Conservation (phyloP, 2,888 invertebrate species). For the Hecatera dysodea region DNA sequence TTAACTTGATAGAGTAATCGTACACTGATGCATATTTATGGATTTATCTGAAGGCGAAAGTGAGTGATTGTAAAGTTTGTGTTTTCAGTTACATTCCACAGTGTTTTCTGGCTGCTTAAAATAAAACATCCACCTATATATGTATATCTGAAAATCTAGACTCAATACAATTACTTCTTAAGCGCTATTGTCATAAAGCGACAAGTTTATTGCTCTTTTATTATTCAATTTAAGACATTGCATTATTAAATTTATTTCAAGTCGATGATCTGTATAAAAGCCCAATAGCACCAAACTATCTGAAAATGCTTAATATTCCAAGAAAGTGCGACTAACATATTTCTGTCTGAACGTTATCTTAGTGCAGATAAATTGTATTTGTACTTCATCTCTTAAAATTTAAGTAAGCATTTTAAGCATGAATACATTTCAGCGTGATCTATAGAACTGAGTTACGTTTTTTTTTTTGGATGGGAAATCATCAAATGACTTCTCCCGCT, state of each 20-base stretch:
- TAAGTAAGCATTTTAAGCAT: constrained; percentile 20
- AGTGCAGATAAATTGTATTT: constrained; percentile 22
- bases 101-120: too few species aligned
- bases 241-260: constrained; percentile 10
- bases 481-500: too few species aligned
- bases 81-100: too few species aligned
- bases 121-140: too few species aligned
- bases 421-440: constrained; percentile 9
- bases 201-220: constrained; percentile 19
- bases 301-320: constrained; percentile 34
- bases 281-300: neutral
- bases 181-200: neutral
- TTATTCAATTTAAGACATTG: constrained; percentile 35
- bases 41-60: neutral
- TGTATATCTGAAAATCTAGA: neutral
- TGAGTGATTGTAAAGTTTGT: neutral
- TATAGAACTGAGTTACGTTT: neutral
- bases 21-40: constrained; percentile 18
- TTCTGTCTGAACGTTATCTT: constrained; percentile 7
- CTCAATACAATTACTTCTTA: constrained; percentile 1
- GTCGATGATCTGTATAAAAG: constrained; percentile 14
- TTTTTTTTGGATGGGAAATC: too few species aligned
- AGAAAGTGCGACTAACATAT: constrained; percentile 1
- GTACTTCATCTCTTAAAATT: constrained; percentile 5
- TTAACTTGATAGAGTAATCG: constrained; percentile 6